Evolutionary conservation across 2,113 vertebrate species (phyloP).

Genomic region (Willisornis vidua): DNA sequence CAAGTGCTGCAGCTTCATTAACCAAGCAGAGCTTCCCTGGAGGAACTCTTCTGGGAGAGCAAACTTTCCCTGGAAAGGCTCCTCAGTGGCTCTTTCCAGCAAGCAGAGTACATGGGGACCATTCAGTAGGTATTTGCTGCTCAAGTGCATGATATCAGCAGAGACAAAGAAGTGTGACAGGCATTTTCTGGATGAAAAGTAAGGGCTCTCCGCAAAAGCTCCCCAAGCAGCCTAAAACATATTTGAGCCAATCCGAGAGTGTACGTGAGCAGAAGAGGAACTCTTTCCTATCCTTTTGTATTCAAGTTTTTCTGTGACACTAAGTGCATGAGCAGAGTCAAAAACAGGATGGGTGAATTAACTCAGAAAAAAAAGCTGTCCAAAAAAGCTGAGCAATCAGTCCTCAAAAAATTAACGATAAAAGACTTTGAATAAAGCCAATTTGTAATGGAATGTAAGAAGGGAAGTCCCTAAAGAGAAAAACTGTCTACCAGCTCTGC

Average conservation of each 20-base stretch:
- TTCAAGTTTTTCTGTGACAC: background rate
- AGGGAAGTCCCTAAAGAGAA: conserved; percentile 63
- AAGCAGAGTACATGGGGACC: background rate
- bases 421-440: conserved; percentile 57
- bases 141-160: background rate
- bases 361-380: conserved; percentile 40
- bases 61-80: background rate
- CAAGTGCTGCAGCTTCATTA: background rate
- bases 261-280: background rate
- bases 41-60: background rate
- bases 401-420: conserved; percentile 62
- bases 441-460: conserved; percentile 62
- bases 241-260: background rate
- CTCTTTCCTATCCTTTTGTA: background rate
- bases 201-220: background rate
- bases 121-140: background rate
- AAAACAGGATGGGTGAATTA: background rate
- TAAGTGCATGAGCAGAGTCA: background rate
- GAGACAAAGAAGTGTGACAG: background rate
- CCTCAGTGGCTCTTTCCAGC: background rate
- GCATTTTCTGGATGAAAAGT: background rate
- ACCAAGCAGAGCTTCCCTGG: background rate
- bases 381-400: conserved; percentile 59
- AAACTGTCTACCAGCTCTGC: conserved; percentile 47
- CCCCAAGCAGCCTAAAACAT: background rate